Evolutionary conservation across 2,797 vertebrate species (phyloP).

Genomic region (Amblyraja radiata): DNA sequence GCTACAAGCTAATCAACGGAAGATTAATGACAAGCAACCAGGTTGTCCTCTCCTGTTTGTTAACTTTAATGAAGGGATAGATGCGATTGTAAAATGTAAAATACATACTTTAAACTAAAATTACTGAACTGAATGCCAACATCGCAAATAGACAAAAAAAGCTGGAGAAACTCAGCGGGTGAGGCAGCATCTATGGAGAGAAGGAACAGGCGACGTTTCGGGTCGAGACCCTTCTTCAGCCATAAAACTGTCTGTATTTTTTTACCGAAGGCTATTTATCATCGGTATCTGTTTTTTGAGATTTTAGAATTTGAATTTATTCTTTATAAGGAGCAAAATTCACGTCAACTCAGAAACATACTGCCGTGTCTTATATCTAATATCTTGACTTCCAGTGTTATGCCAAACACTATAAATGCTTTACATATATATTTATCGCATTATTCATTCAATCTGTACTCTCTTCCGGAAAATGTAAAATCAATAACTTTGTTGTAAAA

Average conservation of each 20-base stretch:
- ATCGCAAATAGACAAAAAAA: too few species aligned
- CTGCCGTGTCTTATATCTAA: background rate
- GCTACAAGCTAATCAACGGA: background rate
- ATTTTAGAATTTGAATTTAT: background rate
- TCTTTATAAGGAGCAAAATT: background rate
- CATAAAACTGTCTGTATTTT: too few species aligned
- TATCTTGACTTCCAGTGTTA: background rate
- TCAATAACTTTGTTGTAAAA: background rate
- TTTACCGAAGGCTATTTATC: background rate
- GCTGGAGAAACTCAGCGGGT: too few species aligned
- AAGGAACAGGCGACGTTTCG: too few species aligned
- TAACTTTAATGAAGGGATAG: background rate
- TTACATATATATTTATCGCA: too few species aligned
- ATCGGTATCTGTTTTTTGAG: background rate
- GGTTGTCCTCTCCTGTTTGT: background rate
- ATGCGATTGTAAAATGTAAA: background rate
- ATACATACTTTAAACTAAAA: background rate
- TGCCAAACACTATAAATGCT: background rate
- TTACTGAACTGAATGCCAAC: background rate
- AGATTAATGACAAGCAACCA: background rate
- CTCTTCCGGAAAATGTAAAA: background rate
- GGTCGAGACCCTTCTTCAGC: too few species aligned
- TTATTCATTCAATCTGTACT: background rate
- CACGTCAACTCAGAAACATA: background rate
- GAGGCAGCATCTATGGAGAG: too few species aligned